Evolutionary conservation across 2,888 invertebrate genomes (phyloP).

Genomic region (Ophioninae sp.): DNA sequence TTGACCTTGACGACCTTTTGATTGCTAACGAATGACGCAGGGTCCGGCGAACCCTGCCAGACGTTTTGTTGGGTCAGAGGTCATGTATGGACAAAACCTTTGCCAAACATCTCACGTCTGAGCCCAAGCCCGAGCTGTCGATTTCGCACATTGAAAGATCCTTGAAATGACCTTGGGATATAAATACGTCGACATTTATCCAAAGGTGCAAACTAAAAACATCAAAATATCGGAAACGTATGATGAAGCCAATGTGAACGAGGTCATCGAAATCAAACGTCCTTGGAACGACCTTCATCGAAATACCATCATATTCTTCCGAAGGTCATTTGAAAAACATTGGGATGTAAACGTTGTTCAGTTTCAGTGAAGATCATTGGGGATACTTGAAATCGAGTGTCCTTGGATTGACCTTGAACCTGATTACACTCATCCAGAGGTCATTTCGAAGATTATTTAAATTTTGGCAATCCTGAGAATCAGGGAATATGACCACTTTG

Average conservation of each 20-base stretch:
- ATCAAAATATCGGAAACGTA: background rate
- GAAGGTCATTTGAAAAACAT: too few relatives aligned
- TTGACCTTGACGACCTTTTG: slow-evolving; percentile 3
- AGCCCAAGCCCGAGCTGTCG: background rate
- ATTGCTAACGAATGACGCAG: slow-evolving; percentile 2
- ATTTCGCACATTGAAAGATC: background rate
- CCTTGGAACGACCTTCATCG: too few relatives aligned
- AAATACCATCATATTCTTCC: too few relatives aligned
- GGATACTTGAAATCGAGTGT: too few relatives aligned
- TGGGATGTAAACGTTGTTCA: too few relatives aligned
- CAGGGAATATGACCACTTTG: background rate
- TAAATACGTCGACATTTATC: background rate
- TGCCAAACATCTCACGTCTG: background rate
- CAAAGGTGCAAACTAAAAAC: background rate
- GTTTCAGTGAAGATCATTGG: too few relatives aligned
- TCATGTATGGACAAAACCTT: background rate
- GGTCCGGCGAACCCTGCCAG: slow-evolving; percentile 34
- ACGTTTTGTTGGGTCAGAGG: slow-evolving; percentile 8
- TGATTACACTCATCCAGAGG: too few relatives aligned
- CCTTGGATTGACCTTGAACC: too few relatives aligned
- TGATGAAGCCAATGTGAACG: too few relatives aligned
- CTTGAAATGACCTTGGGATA: background rate
- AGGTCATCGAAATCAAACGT: too few relatives aligned
- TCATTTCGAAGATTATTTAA: background rate
- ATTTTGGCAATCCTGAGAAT: background rate